Base-by-base conservation (phyloP, 2,888 invertebrate species). In the Nesidiocoris tenuis region DNA sequence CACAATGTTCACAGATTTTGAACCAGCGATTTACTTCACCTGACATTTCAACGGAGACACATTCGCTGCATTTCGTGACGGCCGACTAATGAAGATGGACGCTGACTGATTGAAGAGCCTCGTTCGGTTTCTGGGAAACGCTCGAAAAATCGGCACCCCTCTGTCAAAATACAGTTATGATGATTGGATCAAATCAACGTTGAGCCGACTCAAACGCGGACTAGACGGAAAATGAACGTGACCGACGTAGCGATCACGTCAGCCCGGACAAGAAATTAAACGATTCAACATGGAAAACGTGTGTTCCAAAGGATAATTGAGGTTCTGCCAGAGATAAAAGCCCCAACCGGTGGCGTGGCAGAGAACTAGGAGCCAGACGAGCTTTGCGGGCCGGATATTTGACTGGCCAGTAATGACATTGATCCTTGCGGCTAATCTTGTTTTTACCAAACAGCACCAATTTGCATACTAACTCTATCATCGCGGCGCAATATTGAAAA, bases 351-450 rank as follows among this genome's bases (percentile, higher is more conserved):
- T n/a, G n/a, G n/a, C n/a, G n/a, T n/a, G n/a, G 65, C 39, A 25
- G 39, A 7, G 39, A 39, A 39, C 5, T 25, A 65, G 39, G 25
- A 17, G 24, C 65, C 25, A 25, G 25, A 24, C 19, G 19, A 59
- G 70, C 59, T 70, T 59, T 57, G 57, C 18, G 24, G 70, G 59
- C 70, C 70, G 70, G 59, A 61, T 70, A 70, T 70, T 70, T 70
- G 70, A 70, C 59, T 59, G 70, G 24, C n/a, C 70, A 17, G 70
- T 70, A 70, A 70, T 70, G 59, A 57, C 57, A 70, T 70, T 59
- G 70, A 70, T 70, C 59, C 59, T 23, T 12, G 22, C n/a, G 24
- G 17, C 70, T 70, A 70, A 70, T 70, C 59, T 25, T 1, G 57
- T 70, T 70, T 70, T 70, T 70, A 70, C 59, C 68, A 68, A 57